phyloP scores from a whole-genome alignment of 2,113 vertebrate species.

The Gambusia holbrooki region DNA sequence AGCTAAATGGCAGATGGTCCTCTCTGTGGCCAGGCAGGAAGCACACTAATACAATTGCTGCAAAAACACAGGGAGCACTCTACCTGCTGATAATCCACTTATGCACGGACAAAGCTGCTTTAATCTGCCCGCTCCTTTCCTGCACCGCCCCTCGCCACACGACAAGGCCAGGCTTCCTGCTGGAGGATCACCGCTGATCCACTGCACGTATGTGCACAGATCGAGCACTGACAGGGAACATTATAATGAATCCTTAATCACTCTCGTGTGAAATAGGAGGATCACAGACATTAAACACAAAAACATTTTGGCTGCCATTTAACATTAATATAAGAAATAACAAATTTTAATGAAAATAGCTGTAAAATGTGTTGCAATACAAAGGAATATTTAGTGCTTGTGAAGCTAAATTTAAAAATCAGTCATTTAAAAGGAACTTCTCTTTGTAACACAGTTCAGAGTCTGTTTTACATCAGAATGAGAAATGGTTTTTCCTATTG shows the following conservation, averaged over 20 bases:
- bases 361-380: not conserved
- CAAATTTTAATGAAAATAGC: too few species aligned
- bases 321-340: not conserved
- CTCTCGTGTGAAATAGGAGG: conserved; percentile 19
- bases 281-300: conserved; percentile 21
- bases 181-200: conserved; percentile 65
- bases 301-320: not conserved
- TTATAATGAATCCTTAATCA: conserved; percentile 55
- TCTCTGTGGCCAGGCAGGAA: conserved; percentile 75
- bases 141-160: conserved; percentile 45
- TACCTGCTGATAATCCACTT: conserved; percentile 84
- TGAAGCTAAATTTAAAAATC: not conserved
- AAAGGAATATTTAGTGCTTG: not conserved
- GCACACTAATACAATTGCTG: conserved; percentile 75
- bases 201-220: conserved; percentile 47
- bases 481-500: not conserved
- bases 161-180: conserved; percentile 58
- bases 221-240: conserved; percentile 35
- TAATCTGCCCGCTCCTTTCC: conserved; percentile 70
- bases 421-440: not conserved
- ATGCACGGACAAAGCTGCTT: conserved; percentile 77
- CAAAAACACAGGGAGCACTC: conserved; percentile 73
- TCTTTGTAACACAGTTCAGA: not conserved
- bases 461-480: not conserved
- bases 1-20: conserved; percentile 81